These are phyloP conservation scores for Perca schrenkii DNA, from an alignment of 2,113 vertebrate species.

Conservation along the genomic window DNA sequence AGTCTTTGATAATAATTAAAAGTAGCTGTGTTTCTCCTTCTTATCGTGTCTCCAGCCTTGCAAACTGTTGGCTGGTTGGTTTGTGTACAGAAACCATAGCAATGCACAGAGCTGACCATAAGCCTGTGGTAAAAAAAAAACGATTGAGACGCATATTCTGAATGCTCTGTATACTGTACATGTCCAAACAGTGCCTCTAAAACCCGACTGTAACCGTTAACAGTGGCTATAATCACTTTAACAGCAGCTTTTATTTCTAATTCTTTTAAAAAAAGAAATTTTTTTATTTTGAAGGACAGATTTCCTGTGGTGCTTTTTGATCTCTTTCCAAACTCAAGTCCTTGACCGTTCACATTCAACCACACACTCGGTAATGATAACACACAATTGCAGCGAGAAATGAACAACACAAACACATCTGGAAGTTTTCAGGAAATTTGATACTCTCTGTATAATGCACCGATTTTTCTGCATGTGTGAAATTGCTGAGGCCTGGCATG, in stretches of 20 bases:
- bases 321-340: conserved; percentile 52
- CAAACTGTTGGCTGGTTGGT: too few relatives aligned
- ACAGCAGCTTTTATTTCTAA: conserved; percentile 44
- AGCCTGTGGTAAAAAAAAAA: too few relatives aligned
- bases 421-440: conserved; percentile 49
- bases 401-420: conserved; percentile 53
- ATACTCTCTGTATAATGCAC: conserved; percentile 31
- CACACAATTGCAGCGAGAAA: conserved; percentile 37
- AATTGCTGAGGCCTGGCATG: conserved; percentile 30
- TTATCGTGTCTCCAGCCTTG: too few relatives aligned
- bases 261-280: conserved; percentile 18
- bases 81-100: too few relatives aligned
- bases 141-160: too few relatives aligned
- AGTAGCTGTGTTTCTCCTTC: too few relatives aligned
- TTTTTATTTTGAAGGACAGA: conserved; percentile 64
- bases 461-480: conserved; percentile 57
- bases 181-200: too few relatives aligned
- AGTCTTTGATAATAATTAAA: too few relatives aligned
- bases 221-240: neutral
- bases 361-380: conserved; percentile 45
- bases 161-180: too few relatives aligned
- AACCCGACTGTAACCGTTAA: neutral
- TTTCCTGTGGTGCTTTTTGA: conserved; percentile 53
- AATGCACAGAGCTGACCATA: too few relatives aligned
- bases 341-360: conserved; percentile 46